These are phyloP conservation scores for Thunnus albacares DNA, from an alignment of 2,797 vertebrate species.

Conservation along the genomic window DNA sequence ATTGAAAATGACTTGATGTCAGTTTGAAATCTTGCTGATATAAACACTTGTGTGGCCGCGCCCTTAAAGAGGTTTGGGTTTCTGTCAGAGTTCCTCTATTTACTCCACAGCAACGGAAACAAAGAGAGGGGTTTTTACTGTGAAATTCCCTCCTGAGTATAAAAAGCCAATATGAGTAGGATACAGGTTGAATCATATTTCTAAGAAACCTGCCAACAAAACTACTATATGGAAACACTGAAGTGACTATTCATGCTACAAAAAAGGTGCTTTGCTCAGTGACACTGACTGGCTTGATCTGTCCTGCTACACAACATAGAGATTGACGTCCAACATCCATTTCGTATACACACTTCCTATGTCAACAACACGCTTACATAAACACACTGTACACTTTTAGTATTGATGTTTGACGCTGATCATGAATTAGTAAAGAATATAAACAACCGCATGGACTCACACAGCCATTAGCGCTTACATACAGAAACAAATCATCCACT, in stretches of 20 bases:
- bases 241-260: not conserved
- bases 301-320: not conserved
- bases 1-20: not conserved
- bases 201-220: not conserved
- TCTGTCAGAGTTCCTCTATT: not conserved
- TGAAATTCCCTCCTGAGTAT: not conserved
- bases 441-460: constrained; percentile 13
- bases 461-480: constrained; percentile 16
- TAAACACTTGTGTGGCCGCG: not conserved
- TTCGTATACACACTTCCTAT: not conserved
- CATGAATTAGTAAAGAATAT: constrained; percentile 57
- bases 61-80: not conserved
- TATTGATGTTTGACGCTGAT: constrained; percentile 17
- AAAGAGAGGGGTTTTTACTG: not conserved
- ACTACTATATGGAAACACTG: not conserved
- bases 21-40: not conserved
- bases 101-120: not conserved
- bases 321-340: not conserved
- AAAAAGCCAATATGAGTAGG: not conserved
- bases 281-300: not conserved
- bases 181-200: not conserved
- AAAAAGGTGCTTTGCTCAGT: not conserved
- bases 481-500: constrained; percentile 21
- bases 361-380: constrained; percentile 26
- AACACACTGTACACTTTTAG: not conserved